A percentile compares a stretch with the other conserved stretches of the same genome.
These are phyloP conservation scores for Sebastes schlegelii DNA, from an alignment of 2,113 vertebrate species.

Conservation along the genomic window DNA sequence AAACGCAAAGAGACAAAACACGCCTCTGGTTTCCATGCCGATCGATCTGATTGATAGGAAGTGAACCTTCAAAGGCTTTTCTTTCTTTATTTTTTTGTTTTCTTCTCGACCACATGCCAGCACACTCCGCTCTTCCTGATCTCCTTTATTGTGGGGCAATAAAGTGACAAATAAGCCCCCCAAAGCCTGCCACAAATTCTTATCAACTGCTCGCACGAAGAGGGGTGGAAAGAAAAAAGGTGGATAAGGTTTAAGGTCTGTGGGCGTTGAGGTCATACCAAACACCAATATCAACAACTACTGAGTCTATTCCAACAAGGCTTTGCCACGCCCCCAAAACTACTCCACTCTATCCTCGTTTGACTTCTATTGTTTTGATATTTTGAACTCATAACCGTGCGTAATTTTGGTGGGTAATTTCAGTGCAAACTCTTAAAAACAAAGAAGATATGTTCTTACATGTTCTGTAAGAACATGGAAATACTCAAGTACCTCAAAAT, in stretches of 20 bases:
- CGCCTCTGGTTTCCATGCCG: conserved; percentile 65
- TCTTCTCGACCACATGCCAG: conserved; percentile 62
- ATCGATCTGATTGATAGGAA: conserved; percentile 75
- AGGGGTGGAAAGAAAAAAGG: not conserved
- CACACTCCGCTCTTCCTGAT: conserved; percentile 56
- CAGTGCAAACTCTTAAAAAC: not conserved
- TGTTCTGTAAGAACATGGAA: too few relatives aligned
- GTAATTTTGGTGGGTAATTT: not conserved
- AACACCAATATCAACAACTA: conserved; percentile 12
- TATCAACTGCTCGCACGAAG: conserved; percentile 6
- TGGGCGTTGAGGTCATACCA: not conserved
- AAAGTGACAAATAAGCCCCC: conserved; percentile 56
- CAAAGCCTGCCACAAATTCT: not conserved
- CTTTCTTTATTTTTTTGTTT: conserved; percentile 14
- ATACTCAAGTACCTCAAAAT: too few relatives aligned
- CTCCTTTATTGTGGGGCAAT: conserved; percentile 71
- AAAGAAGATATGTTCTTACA: not conserved
- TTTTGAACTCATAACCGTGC: not conserved
- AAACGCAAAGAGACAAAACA: conserved; percentile 60
- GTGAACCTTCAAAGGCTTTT: conserved; percentile 68
- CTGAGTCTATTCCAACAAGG: not conserved
- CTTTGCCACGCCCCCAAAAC: not conserved
- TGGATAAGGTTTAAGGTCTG: not conserved
- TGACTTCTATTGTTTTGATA: not conserved
- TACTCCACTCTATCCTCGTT: not conserved